Percentiles rank a stretch among this genome's conserved stretches.
These are phyloP conservation scores for Urocyon cinereoargenteus DNA, from an alignment of 2,797 vertebrate species.

Conservation along the genomic window DNA sequence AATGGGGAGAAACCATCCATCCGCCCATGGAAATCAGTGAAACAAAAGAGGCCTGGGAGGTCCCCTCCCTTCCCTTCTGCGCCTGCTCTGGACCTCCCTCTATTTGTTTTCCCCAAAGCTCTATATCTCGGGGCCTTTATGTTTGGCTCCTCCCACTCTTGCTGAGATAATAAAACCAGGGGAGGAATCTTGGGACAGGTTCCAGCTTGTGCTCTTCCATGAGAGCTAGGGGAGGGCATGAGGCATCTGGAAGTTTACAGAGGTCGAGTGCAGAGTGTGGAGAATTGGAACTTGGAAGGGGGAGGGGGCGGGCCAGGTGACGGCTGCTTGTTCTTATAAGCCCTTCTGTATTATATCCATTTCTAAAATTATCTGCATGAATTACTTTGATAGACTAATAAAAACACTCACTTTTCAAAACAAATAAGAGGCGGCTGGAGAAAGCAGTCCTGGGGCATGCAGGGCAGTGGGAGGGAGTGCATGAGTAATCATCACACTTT, in stretches of 20 bases:
- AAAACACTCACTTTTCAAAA: slow-evolving; percentile 43
- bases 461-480: neutral
- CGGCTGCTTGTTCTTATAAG: neutral
- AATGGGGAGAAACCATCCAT: slow-evolving; percentile 30
- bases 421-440: neutral
- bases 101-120: neutral
- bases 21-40: neutral
- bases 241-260: neutral
- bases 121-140: neutral
- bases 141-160: neutral
- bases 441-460: neutral
- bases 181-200: slow-evolving; percentile 1
- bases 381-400: slow-evolving; percentile 54
- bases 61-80: neutral
- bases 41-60: slow-evolving; percentile 8
- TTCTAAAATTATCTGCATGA: slow-evolving; percentile 41
- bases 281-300: neutral
- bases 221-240: neutral
- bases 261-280: neutral
- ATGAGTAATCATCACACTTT: slow-evolving; percentile 35
- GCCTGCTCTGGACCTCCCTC: neutral
- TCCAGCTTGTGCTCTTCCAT: neutral
- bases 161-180: slow-evolving; percentile 48
- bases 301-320: neutral
- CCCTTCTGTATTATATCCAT: neutral